Percentiles rank a stretch among this genome's conserved stretches.
Evolutionary conservation across 2,797 vertebrate genomes (phyloP).

Genomic region (Hapalemur alaotrensis): DNA sequence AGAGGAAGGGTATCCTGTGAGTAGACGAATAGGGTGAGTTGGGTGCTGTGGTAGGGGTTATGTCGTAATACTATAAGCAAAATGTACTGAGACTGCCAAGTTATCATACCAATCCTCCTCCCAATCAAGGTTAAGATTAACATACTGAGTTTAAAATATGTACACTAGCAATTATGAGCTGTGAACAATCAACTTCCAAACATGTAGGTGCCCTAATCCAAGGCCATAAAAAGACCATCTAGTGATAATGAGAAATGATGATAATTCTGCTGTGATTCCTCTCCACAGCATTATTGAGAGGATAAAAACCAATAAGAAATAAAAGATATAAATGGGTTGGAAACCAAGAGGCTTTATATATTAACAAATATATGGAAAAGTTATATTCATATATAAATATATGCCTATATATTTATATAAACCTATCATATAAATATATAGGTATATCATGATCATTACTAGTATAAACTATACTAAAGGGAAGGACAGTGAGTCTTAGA

Average conservation of each 20-base stretch:
- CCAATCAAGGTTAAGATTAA: conserved; percentile 1
- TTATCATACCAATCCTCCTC: not conserved
- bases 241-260: not conserved
- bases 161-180: not conserved
- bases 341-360: not conserved
- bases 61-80: not conserved
- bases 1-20: not conserved
- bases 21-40: not conserved
- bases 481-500: not conserved
- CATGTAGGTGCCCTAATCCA: not conserved
- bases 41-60: not conserved
- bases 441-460: not conserved
- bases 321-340: not conserved
- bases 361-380: not conserved
- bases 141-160: not conserved
- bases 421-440: too few species aligned
- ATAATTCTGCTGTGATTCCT: not conserved
- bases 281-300: not conserved
- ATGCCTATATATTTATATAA: too few species aligned
- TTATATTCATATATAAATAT: not conserved
- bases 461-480: not conserved
- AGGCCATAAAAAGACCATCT: not conserved
- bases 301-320: not conserved
- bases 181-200: not conserved
- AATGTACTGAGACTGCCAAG: not conserved